phyloP scores from a whole-genome alignment of 2,888 invertebrate genomes.

The Fragum sueziense region DNA sequence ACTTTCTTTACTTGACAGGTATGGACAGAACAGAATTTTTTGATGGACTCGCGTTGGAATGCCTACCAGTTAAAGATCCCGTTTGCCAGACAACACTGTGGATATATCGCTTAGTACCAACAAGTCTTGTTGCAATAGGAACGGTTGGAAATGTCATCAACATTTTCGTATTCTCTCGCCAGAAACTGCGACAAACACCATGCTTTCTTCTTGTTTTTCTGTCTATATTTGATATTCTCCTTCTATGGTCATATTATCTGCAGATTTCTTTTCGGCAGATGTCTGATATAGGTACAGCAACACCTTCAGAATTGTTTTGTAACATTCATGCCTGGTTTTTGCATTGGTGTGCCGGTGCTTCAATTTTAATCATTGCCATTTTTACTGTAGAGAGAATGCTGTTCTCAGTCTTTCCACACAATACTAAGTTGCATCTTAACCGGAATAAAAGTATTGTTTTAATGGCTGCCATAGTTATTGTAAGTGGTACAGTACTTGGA shows the following conservation, averaged over 20 bases:
- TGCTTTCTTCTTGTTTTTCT: background rate
- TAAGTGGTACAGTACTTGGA: background rate
- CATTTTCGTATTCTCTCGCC: background rate
- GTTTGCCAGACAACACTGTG: background rate
- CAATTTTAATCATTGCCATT: background rate
- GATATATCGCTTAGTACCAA: background rate
- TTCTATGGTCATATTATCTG: background rate
- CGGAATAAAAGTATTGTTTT: background rate
- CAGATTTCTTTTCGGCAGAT: background rate
- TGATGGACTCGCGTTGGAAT: too few species aligned
- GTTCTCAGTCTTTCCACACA: background rate
- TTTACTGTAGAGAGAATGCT: background rate
- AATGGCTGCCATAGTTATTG: background rate
- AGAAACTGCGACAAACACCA: background rate
- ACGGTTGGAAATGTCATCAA: background rate
- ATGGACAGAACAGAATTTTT: too few species aligned
- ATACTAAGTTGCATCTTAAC: background rate
- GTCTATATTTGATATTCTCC: background rate
- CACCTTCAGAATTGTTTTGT: background rate
- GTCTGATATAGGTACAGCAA: background rate
- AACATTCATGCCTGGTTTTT: background rate
- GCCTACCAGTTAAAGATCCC: too few species aligned
- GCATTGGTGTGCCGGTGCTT: background rate
- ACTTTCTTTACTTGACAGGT: too few species aligned
- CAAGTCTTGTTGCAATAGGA: background rate